Percentiles rank a stretch among this genome's conserved stretches.
Conservation (phyloP, 2,797 vertebrate species). For the Microctenopoma lineatum region DNA sequence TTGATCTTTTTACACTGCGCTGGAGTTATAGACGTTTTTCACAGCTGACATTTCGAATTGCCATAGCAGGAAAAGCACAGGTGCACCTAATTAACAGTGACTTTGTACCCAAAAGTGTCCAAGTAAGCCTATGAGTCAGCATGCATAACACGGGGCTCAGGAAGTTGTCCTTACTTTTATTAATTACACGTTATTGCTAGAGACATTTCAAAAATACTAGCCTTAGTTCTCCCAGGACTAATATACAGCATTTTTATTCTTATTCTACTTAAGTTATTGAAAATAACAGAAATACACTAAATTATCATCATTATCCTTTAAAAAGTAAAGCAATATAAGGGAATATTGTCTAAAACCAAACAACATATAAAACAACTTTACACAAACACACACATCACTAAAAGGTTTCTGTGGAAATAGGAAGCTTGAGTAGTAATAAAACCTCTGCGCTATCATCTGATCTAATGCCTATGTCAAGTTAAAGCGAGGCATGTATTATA, state of each 20-base stretch:
- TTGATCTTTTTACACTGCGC: neutral
- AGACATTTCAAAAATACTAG: neutral
- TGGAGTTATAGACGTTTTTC: neutral
- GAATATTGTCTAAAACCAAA: neutral
- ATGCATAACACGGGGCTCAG: neutral
- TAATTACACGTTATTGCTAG: neutral
- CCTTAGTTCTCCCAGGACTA: neutral
- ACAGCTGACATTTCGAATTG: neutral
- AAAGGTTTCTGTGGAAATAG: conserved; percentile 7
- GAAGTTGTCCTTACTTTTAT: neutral
- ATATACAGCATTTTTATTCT: neutral
- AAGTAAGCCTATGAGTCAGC: neutral
- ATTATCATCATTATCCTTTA: too few relatives aligned
- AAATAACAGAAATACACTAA: too few relatives aligned
- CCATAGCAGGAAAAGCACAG: neutral
- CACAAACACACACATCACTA: neutral
- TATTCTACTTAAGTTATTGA: too few relatives aligned
- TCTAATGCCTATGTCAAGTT: conserved; percentile 30
- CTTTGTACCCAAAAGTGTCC: neutral
- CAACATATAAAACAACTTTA: too few relatives aligned
- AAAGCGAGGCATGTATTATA: conserved; percentile 24
- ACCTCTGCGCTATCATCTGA: conserved; percentile 6
- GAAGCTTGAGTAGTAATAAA: conserved; percentile 2
- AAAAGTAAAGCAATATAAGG: neutral
- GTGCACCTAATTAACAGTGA: neutral